Conservation (phyloP, 2,797 vertebrate species). For the Balearica regulorum region DNA sequence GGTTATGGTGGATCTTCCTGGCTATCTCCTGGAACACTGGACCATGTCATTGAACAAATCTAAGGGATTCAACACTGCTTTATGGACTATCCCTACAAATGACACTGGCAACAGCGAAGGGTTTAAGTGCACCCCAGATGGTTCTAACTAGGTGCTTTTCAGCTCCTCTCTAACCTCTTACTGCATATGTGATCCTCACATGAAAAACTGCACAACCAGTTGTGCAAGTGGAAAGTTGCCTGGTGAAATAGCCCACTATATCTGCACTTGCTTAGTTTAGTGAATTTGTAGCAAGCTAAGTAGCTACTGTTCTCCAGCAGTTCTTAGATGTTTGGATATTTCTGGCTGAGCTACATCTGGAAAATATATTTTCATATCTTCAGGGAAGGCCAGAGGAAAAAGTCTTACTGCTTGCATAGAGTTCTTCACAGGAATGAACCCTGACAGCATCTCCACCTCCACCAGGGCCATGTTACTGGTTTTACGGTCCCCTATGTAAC, state of each 20-base stretch:
- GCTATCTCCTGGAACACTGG: background rate
- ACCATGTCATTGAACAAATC: background rate
- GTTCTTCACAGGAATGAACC: conserved; percentile 49
- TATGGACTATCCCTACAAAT: background rate
- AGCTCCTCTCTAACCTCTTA: background rate
- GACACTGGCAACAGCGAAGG: background rate
- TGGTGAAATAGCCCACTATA: background rate
- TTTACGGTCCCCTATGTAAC: conserved; percentile 32
- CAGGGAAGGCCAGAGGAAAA: background rate
- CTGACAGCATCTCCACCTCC: conserved; percentile 54
- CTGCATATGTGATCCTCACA: background rate
- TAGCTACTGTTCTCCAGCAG: background rate
- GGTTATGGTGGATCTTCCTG: background rate
- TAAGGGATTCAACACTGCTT: background rate
- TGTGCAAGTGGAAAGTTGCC: background rate
- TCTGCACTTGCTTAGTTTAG: background rate
- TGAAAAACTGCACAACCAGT: background rate
- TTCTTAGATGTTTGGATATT: background rate
- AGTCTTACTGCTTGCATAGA: conserved; percentile 45
- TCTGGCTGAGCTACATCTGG: background rate
- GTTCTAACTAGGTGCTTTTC: background rate
- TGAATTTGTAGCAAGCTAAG: background rate
- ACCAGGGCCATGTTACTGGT: conserved; percentile 63
- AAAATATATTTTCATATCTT: background rate
- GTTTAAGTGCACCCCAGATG: background rate